A percentile compares a stretch with the other conserved stretches of the same genome.
phyloP scores from a whole-genome alignment of 2,797 vertebrate genomes.

The Dendrocincla fuliginosa region DNA sequence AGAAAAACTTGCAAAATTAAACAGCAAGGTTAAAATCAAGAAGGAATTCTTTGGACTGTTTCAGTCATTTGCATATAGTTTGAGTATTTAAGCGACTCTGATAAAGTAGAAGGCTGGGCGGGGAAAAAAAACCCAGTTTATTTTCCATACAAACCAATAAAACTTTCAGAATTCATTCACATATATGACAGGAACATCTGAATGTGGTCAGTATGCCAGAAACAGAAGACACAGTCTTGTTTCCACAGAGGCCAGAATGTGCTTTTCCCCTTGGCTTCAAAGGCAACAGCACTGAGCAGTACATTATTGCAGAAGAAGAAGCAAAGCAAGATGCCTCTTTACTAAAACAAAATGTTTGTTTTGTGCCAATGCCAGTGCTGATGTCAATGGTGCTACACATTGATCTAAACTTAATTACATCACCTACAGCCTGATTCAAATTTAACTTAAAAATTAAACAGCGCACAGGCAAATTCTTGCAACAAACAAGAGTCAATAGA shows the following conservation, averaged over 20 bases:
- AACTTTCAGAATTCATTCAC: neutral
- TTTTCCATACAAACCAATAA: neutral
- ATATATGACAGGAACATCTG: neutral
- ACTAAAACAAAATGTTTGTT: neutral
- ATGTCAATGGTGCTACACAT: neutral
- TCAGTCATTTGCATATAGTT: neutral
- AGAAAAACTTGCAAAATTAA: neutral
- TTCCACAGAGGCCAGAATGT: neutral
- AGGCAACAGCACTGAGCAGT: neutral
- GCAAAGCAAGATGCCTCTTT: neutral
- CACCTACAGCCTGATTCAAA: constrained; percentile 24
- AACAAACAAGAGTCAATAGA: neutral
- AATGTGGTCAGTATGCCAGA: neutral
- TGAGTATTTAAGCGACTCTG: neutral
- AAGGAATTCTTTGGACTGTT: neutral
- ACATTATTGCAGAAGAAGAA: neutral
- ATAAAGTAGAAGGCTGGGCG: neutral
- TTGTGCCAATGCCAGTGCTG: neutral
- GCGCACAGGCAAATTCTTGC: neutral
- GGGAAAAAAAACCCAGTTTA: neutral
- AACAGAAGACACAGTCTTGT: neutral
- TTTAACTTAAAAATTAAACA: constrained; percentile 13
- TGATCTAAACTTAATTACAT: constrained; percentile 29
- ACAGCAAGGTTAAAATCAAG: neutral
- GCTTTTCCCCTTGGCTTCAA: neutral